Base-by-base conservation (phyloP, 2,797 vertebrate genomes). In the Tenualosa thibaudeaui region DNA sequence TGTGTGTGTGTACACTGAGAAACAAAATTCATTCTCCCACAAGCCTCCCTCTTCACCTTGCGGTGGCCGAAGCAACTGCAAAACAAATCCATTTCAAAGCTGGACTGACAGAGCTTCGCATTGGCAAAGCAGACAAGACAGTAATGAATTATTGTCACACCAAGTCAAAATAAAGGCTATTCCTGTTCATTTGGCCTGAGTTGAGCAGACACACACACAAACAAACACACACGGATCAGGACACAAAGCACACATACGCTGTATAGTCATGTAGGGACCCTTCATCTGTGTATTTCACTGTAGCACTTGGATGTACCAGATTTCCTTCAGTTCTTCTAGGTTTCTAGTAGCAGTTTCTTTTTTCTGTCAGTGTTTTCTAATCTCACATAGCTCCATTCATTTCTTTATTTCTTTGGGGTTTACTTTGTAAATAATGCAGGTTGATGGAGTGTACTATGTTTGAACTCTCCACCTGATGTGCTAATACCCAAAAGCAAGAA, bases 91-190 rank as follows among this genome's bases (percentile, higher is more conserved):
- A 78, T 78, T 46, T 78, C 71, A 78, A 78, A 78, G 15, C 37
- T 10, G 40, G 49, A 56, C 60, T 86, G 62, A 83, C 56, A 81
- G 26, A 49, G 75, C 58, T 85, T 85, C 56, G 53, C 82, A 17
- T 24, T 83, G 13, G 6, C 3, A 71, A 86, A 8, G 13, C 46
- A 26, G 71, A 78, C 71, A 78, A 78, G 71, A 43, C 37, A 78
- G 83, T 86, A 86, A 88, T 58, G 78, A 86, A 88, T 15, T 31
- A 37, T 83, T 85, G 85, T 87, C 86, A 81, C 71, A 82, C 81
- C 49, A 40, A 75, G 43, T 50, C 75, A 87, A 43, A 86, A 84
- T 75, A 50, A 84, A 81, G 82, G 84, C 56, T 60, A 83, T 90
- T 86, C 51, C 78, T 71, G 65, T 50, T 78, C 81, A 84, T 82